phyloP scores from a whole-genome alignment of 1,140 invertebrate species.

The Danaus plexippus region DNA sequence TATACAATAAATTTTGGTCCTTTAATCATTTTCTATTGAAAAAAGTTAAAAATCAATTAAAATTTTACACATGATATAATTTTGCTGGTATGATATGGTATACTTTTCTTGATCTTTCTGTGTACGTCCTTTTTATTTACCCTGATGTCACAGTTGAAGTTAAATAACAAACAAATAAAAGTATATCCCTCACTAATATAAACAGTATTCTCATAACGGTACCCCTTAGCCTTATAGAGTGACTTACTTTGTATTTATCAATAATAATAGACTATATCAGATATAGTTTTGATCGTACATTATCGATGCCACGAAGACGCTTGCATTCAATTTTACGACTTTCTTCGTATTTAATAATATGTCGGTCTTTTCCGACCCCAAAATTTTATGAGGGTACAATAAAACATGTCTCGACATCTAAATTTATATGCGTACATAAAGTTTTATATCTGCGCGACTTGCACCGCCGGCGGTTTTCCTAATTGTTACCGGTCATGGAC shows the following conservation, averaged over 20 bases:
- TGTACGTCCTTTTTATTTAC: too few species aligned
- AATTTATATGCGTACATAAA: conserved; percentile 71
- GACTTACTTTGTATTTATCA: conserved; percentile 11
- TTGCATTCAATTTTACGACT: conserved; percentile 64
- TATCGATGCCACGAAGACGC: conserved; percentile 61
- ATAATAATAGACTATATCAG: conserved; percentile 24
- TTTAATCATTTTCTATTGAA: too few species aligned
- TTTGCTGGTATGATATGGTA: too few species aligned
- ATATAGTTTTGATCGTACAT: conserved; percentile 55
- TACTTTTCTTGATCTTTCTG: too few species aligned
- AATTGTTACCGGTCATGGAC: conserved; percentile 68
- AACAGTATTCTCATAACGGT: too few species aligned
- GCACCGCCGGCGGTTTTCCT: conserved; percentile 56
- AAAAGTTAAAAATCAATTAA: too few species aligned
- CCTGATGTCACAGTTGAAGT: too few species aligned
- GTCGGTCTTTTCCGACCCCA: conserved; percentile 67
- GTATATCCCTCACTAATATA: too few species aligned
- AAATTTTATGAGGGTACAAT: conserved; percentile 67
- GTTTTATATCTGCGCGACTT: conserved; percentile 68
- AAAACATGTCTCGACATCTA: conserved; percentile 70
- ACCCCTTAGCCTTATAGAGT: conserved; percentile 1
- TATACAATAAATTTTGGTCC: too few species aligned
- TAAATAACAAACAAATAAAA: too few species aligned
- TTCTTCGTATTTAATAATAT: conserved; percentile 71
- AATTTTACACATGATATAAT: too few species aligned